Conservation (phyloP, 2,113 vertebrate genomes). For the Labrus mixtus region DNA sequence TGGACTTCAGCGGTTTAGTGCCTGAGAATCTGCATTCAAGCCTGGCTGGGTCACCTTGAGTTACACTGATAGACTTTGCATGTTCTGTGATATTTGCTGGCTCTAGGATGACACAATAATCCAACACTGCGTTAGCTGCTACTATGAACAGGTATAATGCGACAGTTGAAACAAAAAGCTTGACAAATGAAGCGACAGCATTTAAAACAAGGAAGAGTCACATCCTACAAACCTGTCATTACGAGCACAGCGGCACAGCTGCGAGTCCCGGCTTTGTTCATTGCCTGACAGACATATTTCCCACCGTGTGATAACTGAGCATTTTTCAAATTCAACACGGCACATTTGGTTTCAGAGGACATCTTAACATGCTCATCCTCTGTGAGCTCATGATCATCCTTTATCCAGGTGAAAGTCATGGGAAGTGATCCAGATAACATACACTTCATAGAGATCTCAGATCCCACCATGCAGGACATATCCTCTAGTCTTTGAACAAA, state of each 20-base stretch:
- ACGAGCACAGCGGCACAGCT: slow-evolving; percentile 88
- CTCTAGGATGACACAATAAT: slow-evolving; percentile 78
- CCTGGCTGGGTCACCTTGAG: slow-evolving; percentile 91
- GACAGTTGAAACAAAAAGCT: slow-evolving; percentile 25
- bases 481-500: slow-evolving; percentile 93
- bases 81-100: slow-evolving; percentile 91
- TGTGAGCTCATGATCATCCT: slow-evolving; percentile 91
- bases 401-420: slow-evolving; percentile 92
- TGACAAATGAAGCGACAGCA: slow-evolving; percentile 31
- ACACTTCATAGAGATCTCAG: slow-evolving; percentile 90
- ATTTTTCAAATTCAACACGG: slow-evolving; percentile 89
- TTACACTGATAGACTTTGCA: slow-evolving; percentile 91
- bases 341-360: slow-evolving; percentile 88
- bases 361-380: slow-evolving; percentile 92
- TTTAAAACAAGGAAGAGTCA: slow-evolving; percentile 7
- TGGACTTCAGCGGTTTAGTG: slow-evolving; percentile 88
- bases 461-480: slow-evolving; percentile 88
- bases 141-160: background rate
- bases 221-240: slow-evolving; percentile 92
- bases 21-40: slow-evolving; percentile 94
- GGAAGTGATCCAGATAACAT: slow-evolving; percentile 91
- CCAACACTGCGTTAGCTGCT: slow-evolving; percentile 3
- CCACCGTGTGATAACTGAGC: slow-evolving; percentile 91
- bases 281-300: slow-evolving; percentile 93
- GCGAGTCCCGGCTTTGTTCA: slow-evolving; percentile 93